A percentile compares a stretch with the other conserved stretches of the same genome.
Conservation (phyloP, 2,113 vertebrate genomes). For the Cheilinus undulatus region DNA sequence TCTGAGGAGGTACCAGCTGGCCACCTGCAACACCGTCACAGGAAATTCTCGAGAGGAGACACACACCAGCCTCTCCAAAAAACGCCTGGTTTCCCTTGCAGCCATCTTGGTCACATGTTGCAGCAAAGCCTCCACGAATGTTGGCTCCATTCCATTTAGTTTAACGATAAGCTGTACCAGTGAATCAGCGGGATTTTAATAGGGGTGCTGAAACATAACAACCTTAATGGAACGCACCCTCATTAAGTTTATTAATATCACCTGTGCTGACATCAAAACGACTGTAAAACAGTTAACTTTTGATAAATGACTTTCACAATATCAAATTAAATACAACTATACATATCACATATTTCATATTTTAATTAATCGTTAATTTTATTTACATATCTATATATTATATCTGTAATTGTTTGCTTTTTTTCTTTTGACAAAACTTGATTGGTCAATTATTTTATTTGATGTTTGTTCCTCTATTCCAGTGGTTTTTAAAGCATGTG, state of each 20-base stretch:
- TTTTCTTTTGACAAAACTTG: no score
- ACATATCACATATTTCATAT: no score
- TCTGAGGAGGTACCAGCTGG: constrained; percentile 95
- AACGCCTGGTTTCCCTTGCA: constrained; percentile 94
- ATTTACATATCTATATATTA: no score
- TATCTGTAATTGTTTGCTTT: no score
- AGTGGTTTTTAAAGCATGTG: no score
- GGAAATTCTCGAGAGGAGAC: constrained; percentile 81
- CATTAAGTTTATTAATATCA: neutral
- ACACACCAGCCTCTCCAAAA: constrained; percentile 90
- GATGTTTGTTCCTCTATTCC: no score
- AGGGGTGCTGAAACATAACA: no score
- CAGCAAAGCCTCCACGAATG: no score
- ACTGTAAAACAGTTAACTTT: neutral
- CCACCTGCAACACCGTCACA: constrained; percentile 87
- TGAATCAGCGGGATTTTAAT: neutral
- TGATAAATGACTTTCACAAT: neutral
- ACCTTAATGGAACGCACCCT: neutral
- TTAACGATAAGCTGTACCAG: neutral
- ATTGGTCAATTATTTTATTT: no score
- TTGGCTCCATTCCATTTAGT: neutral
- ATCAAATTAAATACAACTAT: neutral
- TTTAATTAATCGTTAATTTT: no score
- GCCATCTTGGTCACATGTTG: no score
- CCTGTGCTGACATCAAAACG: neutral